Base-by-base conservation (phyloP, 2,888 invertebrate species). In the Melanophora roralis region DNA sequence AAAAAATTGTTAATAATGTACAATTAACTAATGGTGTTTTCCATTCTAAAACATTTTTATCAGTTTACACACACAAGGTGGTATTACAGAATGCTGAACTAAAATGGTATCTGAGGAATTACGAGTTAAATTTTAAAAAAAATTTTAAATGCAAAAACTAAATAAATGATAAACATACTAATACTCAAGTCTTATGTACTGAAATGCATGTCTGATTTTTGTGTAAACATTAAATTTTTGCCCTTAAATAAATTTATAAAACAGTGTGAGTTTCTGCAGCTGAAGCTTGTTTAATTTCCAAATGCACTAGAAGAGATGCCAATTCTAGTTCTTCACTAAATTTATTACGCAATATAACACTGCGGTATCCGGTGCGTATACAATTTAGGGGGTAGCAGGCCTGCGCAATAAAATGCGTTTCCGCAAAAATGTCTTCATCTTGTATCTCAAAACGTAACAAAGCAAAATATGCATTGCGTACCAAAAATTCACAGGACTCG, bases 401-500 rank as follows among this genome's bases (percentile, higher is more conserved):
- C 91, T 99, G 99, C 0, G 98, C 98, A 79, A 98, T 95, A 89
- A 98, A 98, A 91, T 98, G 98, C 11, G 94, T 95, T 86, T 98
- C 98, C 0, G 98, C 98, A 90, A 99, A 99, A 92, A 98, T 96
- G 88, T 99, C 99, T 89, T 98, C 98, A 89, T 98, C 98, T 89
- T 97, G 95, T 0, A 98, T 96, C 45, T 95, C 92, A 89, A 98
- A 98, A 40, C 98, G 92, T 57, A 97, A 90, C 57, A 98, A 90
- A 0, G 98, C 96, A 86, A 97, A 92, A 67, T 95, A 92, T 0
- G 97, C 96, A 91, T 95, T 96, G 12, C 91, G 90, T 11, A 98
- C 92, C 43, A 94, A 93, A 88, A 98, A 97, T 85, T 95, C 94
- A 89, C 95, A 95, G 9, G 92, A 91, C 86, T 97, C 97, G 87